Evolutionary conservation across 2,888 invertebrate species (phyloP), one percentile per base, ranked within the genome.

Genomic region (Acanthosepion pharaonis): DNA sequence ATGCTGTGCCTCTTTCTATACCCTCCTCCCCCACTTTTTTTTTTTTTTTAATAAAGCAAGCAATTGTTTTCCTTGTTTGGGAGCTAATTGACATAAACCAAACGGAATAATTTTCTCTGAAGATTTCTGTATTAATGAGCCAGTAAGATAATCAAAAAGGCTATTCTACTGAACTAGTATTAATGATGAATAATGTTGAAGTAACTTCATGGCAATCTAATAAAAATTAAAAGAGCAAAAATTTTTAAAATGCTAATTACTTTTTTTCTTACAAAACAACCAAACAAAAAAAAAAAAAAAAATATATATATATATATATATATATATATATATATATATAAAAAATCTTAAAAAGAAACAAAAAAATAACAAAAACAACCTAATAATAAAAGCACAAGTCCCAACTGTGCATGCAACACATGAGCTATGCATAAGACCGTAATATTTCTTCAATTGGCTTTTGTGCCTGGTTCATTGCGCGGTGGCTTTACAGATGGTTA

Each of bases 91-190:
- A 78, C 78, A 78, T 78, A 78, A 78, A 78, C 78, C 78, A 78
- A 78, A n/a, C 78, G 23, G 53, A 93, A 93, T 93, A 93, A 51
- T 93, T 93, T 93, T 92, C 92, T 93, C 49, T 92, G 49, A 51
- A 93, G 48, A 93, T 92, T 93, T 93, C 92, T 93, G 92, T 93
- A 93, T 93, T 93, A 93, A 49, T 93, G 92, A 93, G 92, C 92
- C 92, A 93, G 51, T 93, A 93, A 49, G 49, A 93, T 92, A 93
- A 92, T 92, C 42, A 92, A 51, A 42, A 51, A 20, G 51, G 92
- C 92, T 93, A 53, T 93, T 53, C 92, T 51, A 93, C 49, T 93
- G 92, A 93, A 93, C 92, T 93, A 93, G 92, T 51, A 93, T 25
- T 53, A 49, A 93, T 49, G 51, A 92, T 48, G 23, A 93, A 49